Percentiles rank a stretch among this genome's conserved stretches.
Conservation (phyloP, 2,797 vertebrate species). For the Taeniopygia guttata region DNA sequence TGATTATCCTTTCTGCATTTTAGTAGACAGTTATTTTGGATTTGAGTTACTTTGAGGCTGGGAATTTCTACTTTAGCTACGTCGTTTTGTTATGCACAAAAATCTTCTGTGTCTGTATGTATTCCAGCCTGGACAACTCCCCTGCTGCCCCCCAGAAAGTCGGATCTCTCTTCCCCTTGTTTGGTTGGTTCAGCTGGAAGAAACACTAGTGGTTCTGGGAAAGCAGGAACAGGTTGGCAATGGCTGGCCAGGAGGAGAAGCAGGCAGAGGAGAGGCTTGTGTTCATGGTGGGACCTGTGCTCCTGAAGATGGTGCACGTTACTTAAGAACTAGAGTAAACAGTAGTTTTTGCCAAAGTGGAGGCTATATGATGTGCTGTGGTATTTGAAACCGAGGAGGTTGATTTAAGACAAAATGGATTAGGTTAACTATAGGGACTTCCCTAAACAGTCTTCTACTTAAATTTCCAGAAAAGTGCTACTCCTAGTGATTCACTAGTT, state of each 20-base stretch:
- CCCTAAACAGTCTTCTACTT: background rate
- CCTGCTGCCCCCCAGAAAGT: slow-evolving; percentile 30
- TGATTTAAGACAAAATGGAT: background rate
- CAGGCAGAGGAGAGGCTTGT: slow-evolving; percentile 69
- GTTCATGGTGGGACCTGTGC: slow-evolving; percentile 74
- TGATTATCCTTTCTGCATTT: background rate
- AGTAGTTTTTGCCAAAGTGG: background rate
- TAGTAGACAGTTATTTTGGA: background rate
- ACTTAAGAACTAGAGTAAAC: background rate
- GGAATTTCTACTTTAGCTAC: background rate
- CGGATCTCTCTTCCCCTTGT: background rate
- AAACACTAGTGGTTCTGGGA: slow-evolving; percentile 57
- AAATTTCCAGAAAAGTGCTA: background rate
- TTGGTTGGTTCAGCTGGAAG: background rate
- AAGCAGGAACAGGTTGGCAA: slow-evolving; percentile 58
- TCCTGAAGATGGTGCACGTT: slow-evolving; percentile 69
- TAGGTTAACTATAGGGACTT: background rate
- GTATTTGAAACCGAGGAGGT: background rate
- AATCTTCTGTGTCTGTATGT: background rate
- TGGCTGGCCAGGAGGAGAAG: slow-evolving; percentile 25
- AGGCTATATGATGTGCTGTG: background rate
- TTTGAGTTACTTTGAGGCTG: background rate
- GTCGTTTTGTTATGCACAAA: slow-evolving; percentile 63
- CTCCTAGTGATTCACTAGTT: background rate
- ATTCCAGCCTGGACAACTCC: slow-evolving; percentile 60